Conservation (phyloP, 2,797 vertebrate genomes). For the Chromobotia macracanthus region DNA sequence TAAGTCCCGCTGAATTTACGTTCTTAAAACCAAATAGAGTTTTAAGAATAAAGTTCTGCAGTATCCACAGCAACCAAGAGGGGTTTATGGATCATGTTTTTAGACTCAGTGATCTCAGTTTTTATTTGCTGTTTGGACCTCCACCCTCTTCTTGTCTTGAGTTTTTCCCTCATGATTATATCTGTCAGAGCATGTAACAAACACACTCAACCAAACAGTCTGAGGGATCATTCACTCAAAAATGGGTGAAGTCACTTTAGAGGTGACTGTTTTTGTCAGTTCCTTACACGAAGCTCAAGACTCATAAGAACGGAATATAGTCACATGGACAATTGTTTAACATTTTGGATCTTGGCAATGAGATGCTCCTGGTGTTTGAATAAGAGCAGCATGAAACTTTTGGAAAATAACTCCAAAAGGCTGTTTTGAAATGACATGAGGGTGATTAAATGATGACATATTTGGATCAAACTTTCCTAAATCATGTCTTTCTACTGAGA, state of each 20-base stretch:
- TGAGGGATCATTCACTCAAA: not conserved
- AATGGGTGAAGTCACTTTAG: not conserved
- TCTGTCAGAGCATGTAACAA: not conserved
- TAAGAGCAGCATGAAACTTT: not conserved
- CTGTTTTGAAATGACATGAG: not conserved
- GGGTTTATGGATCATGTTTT: conserved; percentile 15
- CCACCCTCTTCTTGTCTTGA: conserved; percentile 10
- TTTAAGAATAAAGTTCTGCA: conserved; percentile 6
- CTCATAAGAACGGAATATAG: too few relatives aligned
- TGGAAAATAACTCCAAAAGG: not conserved
- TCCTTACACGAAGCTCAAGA: not conserved
- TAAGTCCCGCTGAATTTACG: conserved; percentile 29
- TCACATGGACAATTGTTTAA: not conserved
- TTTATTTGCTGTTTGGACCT: conserved; percentile 17
- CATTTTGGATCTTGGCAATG: not conserved
- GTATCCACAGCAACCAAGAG: conserved; percentile 42
- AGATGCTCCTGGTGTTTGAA: not conserved
- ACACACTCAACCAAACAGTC: not conserved
- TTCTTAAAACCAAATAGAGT: conserved; percentile 38
- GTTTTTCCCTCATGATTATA: not conserved
- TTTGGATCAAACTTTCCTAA: not conserved
- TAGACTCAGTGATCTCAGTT: conserved; percentile 11
- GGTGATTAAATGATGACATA: not conserved
- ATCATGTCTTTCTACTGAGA: not conserved
- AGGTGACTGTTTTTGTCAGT: not conserved